Evolutionary conservation across 2,888 invertebrate genomes (phyloP), one percentile per base, ranked within the genome.

Genomic region (Harpagoxenus sublaevis): DNA sequence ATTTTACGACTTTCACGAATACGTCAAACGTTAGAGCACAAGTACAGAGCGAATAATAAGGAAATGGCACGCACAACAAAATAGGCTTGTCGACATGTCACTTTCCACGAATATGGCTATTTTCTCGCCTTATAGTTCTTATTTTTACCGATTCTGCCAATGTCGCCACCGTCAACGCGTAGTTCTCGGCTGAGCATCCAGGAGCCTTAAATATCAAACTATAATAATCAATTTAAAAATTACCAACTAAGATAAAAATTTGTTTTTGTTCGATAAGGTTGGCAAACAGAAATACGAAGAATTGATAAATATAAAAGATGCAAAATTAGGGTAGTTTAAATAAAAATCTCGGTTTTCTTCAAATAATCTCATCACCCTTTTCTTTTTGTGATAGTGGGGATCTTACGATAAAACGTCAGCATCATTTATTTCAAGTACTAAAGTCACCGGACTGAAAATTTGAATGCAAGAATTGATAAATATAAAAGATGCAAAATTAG

Each of bases 371-470:
- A 3, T 0, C 12, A 75, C 15, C 8, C 28, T 48, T 70, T 60
- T 57, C 23, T 55, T 42, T 68, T 12, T 42, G 23, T n/a, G 15
- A 4, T 53, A 28, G 28, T 39, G 42, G 42, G 18, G 28, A 53
- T 77, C 39, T 68, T 68, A 42, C 8, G 15, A 10, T 45, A 45
- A 73, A 57, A 79, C 39, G 79, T 73, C 60, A 81, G 60, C 48
- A 73, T 81, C 39, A 74, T 81, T 60, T 81, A 74, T 74, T 81
- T 79, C 57, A 35, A 23, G 45, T 23, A 73, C 75, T 81, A 60
- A 60, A 81, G 18, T 73, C 60, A 28, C 12, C 39, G 48, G 75
- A 74, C 8, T 55, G 48, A 81, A 81, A 73, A 81, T 81, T 57
- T 74, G 23, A 23, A 31, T 53, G 35, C 10, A 39, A 57, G 18